Evolutionary conservation across 2,888 invertebrate species (phyloP).

Genomic region (Acrobasis suavella): DNA sequence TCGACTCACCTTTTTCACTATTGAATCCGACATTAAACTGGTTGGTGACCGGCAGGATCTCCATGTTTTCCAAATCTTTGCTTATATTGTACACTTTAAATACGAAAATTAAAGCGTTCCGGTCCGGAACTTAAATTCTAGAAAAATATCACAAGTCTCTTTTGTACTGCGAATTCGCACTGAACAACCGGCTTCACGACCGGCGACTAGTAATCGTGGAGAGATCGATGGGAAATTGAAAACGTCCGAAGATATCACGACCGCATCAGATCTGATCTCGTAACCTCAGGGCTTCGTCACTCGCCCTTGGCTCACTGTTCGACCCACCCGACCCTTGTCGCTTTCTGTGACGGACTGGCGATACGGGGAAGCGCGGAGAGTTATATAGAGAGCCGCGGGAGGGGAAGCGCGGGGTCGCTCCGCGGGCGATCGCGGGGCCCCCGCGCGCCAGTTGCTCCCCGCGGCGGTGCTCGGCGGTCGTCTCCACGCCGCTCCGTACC

Average conservation of each 20-base stretch:
- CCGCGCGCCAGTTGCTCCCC: conserved; percentile 71
- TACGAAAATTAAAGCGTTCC: conserved; percentile 71
- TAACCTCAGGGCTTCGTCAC: conserved; percentile 78
- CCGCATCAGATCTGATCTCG: conserved; percentile 81
- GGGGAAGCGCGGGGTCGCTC: conserved; percentile 63
- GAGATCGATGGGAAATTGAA: conserved; percentile 75
- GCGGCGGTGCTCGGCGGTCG: conserved; percentile 50
- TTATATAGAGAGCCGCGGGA: conserved; percentile 75
- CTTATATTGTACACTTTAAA: conserved; percentile 82
- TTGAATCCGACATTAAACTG: conserved; percentile 89
- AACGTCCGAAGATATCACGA: conserved; percentile 70
- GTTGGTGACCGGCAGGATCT: conserved; percentile 90
- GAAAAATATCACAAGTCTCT: conserved; percentile 82
- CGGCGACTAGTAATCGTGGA: conserved; percentile 72
- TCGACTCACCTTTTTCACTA: conserved; percentile 87
- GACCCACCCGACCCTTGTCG: conserved; percentile 78
- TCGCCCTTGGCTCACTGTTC: conserved; percentile 70
- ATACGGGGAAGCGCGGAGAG: conserved; percentile 58
- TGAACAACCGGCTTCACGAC: conserved; percentile 64
- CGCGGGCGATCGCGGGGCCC: conserved; percentile 68
- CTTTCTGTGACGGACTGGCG: conserved; percentile 79
- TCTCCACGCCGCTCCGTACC: conserved; percentile 49
- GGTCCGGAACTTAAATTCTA: conserved; percentile 73
- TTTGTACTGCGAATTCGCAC: conserved; percentile 80
- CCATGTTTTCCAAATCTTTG: conserved; percentile 86